Base-by-base conservation (phyloP, 2,888 invertebrate species). In the Melanotus villosus region DNA sequence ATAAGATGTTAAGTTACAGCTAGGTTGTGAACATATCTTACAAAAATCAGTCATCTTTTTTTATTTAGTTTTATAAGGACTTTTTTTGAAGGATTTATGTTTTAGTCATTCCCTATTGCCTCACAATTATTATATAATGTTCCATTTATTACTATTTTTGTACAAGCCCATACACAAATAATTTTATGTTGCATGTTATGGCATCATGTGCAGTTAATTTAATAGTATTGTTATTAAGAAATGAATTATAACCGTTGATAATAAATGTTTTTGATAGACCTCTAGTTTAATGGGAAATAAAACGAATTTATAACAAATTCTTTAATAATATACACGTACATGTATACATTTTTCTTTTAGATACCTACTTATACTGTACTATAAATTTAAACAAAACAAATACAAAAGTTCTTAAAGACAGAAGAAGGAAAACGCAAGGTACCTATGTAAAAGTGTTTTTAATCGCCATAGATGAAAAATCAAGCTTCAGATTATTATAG, bases 141-240 rank as follows among this genome's bases (percentile, higher is more conserved):
- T 18, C 38, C 30, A 62, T 62, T 62, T 50, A 52, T 38, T 38
- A 18, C 38, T 65, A 65, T 65, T 58, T 65, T 58, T 58, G 58
- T 58, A 65, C 65, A 58, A 58, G 19, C 36, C 54, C 54, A 62
- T 41, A 32, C 19, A 45, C 18, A 41, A 14, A 9, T 16, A 41
- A 16, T 12, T 41, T 41, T 41, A 41, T 6, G 18, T 41, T 41
- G 26, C 18, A 47, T 23, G 58, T 58, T 38, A 58, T 38, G 58
- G 50, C 57, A 65, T 65, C 58, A 50, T 36, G 57, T 65, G 58
- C 58, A 65, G 58, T 65, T 65, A 65, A 65, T 57, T 65, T 65
- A 45, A 32, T 43, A 60, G 41, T 30, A 60, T 60, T 60, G 59
- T 60, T 60, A 47, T 21, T 45, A 47, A 23, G 34, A 56, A 65